Percentiles rank a stretch among this genome's conserved stretches.
phyloP scores from a whole-genome alignment of 2,888 invertebrate genomes.

The Litoditis marina region DNA sequence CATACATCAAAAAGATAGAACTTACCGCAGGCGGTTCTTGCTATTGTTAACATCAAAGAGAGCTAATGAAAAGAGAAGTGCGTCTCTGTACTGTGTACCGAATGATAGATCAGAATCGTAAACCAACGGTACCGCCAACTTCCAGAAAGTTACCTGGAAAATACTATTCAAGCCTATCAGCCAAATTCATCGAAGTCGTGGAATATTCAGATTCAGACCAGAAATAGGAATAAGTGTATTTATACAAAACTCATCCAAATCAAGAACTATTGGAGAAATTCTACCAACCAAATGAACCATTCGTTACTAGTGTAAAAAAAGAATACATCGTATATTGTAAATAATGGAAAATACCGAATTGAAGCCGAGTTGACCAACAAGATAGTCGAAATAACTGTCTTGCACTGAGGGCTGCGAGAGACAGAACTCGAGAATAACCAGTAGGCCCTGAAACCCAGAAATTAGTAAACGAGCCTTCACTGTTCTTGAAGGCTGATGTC shows the following conservation, averaged over 20 bases:
- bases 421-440: constrained; percentile 49
- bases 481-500: no score
- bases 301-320: no score
- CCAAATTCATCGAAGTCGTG: background rate
- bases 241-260: no score
- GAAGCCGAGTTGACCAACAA: constrained; percentile 46
- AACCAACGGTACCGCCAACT: constrained; percentile 44
- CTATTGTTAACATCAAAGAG: constrained; percentile 55
- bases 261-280: no score
- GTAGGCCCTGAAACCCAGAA: constrained; percentile 39
- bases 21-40: constrained; percentile 44
- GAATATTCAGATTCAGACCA: background rate
- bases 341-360: constrained; percentile 38
- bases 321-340: no score
- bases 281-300: no score
- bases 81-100: constrained; percentile 51
- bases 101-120: constrained; percentile 52
- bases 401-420: constrained; percentile 34
- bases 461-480: no score
- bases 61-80: constrained; percentile 48
- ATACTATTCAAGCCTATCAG: no score
- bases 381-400: constrained; percentile 37
- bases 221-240: no score
- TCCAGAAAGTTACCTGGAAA: constrained; percentile 49
- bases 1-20: background rate